Evolutionary conservation across 2,797 vertebrate species (phyloP), one percentile per base, ranked within the genome.

Genomic region (Antrozous pallidus): DNA sequence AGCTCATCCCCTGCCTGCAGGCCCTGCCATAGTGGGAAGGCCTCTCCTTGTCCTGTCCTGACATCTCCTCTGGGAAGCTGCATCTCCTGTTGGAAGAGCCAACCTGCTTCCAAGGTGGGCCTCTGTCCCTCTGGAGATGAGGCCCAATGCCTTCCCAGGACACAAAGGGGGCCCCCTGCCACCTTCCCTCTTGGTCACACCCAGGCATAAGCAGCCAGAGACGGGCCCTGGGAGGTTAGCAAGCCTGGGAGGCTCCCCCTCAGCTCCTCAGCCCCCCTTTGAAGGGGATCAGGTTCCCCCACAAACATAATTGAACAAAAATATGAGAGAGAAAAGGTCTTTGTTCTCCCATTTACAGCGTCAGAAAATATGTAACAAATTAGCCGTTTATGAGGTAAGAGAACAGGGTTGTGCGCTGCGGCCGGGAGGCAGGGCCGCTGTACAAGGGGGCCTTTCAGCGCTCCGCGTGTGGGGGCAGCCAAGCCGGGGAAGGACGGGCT

Each of bases 291-390:
- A 97, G 90, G 94, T 97, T 97, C 96, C 96, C 96, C 95, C 88
- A 97, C 97, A 97, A 97, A 97, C 97, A 97, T 97, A 97, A 97
- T 95, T 97, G 96, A 96, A 97, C 33, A 42, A 97, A 97, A 97
- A 97, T 97, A 97, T 96, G 95, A 97, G 96, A 97, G 96, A 97
- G 96, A 97, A 97, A 97, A 97, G 97, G 95, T 89, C 96, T 97
- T 97, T 97, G 97, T 97, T 97, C 96, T 97, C 95, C 95, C 96
- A 97, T 97, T 97, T 97, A 97, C 95, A 97, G 97, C 90, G 93
- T 97, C 96, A 97, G 96, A 97, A 97, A 97, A 97, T 97, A 97
- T 97, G 97, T 97, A 97, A 97, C 96, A 97, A 97, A 97, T 97
- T 97, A 97, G 96, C 96, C 96, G 70, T 97, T 97, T 97, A 97